Evolutionary conservation across 1,140 invertebrate genomes (phyloP).

Genomic region (Brachionus sp.): DNA sequence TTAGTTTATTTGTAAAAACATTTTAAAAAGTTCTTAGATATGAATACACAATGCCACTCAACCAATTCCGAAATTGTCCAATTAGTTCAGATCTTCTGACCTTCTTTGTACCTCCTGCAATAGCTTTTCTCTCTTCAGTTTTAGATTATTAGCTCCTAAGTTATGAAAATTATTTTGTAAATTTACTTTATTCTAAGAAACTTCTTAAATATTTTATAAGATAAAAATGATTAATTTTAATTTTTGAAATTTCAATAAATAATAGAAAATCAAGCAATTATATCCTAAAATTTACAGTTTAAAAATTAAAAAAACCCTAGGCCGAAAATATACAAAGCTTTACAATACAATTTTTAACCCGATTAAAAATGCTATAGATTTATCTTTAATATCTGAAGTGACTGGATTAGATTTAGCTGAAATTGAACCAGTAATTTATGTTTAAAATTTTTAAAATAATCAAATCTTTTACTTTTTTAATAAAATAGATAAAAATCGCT

Average conservation of each 20-base stretch:
- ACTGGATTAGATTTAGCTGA: neutral
- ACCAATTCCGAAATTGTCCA: no score
- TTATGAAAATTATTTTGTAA: no score
- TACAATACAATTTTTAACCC: conserved; percentile 43
- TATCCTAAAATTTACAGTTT: neutral
- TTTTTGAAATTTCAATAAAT: neutral
- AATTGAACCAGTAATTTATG: neutral
- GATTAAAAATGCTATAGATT: conserved; percentile 34
- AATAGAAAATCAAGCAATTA: neutral
- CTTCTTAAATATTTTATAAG: no score
- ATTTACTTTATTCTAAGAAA: no score
- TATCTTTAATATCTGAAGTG: neutral
- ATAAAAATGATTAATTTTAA: no score
- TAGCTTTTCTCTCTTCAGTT: no score
- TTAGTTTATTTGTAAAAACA: no score
- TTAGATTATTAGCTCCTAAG: no score
- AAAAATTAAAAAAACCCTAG: neutral
- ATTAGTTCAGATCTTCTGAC: no score
- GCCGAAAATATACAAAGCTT: neutral
- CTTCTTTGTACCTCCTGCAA: no score
- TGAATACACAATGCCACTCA: no score
- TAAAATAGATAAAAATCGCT: conserved; percentile 13
- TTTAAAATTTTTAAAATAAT: neutral
- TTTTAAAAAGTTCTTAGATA: no score
- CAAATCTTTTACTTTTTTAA: neutral